A percentile compares a stretch with the other conserved stretches of the same genome.
Evolutionary conservation across 2,888 invertebrate species (phyloP).

Genomic region (Aproaerema taeniolella): DNA sequence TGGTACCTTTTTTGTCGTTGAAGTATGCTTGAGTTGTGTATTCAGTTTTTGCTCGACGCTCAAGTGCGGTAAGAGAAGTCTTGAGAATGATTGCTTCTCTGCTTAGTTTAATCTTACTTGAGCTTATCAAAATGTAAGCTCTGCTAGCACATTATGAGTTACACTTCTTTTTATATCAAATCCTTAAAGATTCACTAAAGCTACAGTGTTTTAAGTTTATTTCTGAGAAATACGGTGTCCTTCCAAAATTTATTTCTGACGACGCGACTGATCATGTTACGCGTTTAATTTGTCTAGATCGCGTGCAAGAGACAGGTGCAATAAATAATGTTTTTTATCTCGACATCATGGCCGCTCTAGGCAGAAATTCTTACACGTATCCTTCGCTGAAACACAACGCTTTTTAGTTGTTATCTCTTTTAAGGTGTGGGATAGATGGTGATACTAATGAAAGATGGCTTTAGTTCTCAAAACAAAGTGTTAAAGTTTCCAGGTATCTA

Average conservation of each 20-base stretch:
- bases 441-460: constrained; percentile 1
- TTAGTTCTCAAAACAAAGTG: background rate
- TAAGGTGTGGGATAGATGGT: constrained; percentile 10
- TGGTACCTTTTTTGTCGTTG: constrained; percentile 66
- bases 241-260: constrained; percentile 44
- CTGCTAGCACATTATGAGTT: no score
- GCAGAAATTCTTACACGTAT: constrained; percentile 71
- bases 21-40: constrained; percentile 52
- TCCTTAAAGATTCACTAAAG: constrained; percentile 27
- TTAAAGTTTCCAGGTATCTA: background rate
- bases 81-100: constrained; percentile 42
- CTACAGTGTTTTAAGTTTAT: constrained; percentile 15
- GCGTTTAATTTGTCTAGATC: constrained; percentile 71
- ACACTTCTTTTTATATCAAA: no score
- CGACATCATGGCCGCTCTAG: constrained; percentile 51
- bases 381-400: constrained; percentile 53
- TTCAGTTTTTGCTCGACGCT: constrained; percentile 57
- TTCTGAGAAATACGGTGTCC: constrained; percentile 35
- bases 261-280: constrained; percentile 59
- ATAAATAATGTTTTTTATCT: constrained; percentile 74
- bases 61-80: constrained; percentile 47
- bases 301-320: constrained; percentile 57
- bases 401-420: constrained; percentile 29
- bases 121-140: constrained; percentile 15
- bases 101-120: no score